Evolutionary conservation across 2,113 vertebrate species (phyloP), one percentile per base, ranked within the genome.

Genomic region (Geothlypis trichas): DNA sequence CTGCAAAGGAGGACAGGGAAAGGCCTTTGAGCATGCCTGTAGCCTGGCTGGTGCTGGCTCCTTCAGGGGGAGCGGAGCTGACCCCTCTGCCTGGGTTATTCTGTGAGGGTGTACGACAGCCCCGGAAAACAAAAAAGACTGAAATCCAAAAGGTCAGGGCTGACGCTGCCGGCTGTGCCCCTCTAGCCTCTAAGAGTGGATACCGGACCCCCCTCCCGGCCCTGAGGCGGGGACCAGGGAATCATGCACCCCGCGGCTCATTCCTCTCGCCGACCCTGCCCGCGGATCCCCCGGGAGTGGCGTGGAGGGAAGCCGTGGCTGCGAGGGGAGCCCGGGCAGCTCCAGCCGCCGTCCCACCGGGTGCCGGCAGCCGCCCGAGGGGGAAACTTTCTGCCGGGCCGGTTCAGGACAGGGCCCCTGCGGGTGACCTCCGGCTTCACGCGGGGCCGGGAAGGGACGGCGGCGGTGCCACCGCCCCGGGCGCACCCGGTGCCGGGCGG

Each of bases 371-470:
- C 27, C 7, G 19, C 77, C 71, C n/a, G 37, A 83, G 17, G 6
- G 55, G 42, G 15, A 67, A 97, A 95, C 84, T 97, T 95, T 87
- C 46, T 30, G 52, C 69, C 24, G n/a, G 62, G 52, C 11, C 52
- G 59, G 39, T 35, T 86, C 22, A 24, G 89, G 67, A 67, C 22
- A 13, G 33, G 47, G 52, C 58, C 26, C 31, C 16, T 9, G 2
- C 6, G 4, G 51, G 75, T 8, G 26, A 35, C 28, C 82, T 13
- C 58, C 54, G 47, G 28, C 42, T 85, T 20, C 37, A 3, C 1
- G 3, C 5, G 30, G 19, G 12, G 27, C 41, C 19, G 13, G 26
- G 19, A 33, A 19, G 68, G 41, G 59, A n/a, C 23, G n/a, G 46
- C 35, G 44, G 57, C 18, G 26, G 59, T 37, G 69, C 65, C 37